A percentile compares a stretch with the other conserved stretches of the same genome.
Evolutionary conservation across 1,140 invertebrate genomes (phyloP).

Genomic region (Drosophila kurseongensis): DNA sequence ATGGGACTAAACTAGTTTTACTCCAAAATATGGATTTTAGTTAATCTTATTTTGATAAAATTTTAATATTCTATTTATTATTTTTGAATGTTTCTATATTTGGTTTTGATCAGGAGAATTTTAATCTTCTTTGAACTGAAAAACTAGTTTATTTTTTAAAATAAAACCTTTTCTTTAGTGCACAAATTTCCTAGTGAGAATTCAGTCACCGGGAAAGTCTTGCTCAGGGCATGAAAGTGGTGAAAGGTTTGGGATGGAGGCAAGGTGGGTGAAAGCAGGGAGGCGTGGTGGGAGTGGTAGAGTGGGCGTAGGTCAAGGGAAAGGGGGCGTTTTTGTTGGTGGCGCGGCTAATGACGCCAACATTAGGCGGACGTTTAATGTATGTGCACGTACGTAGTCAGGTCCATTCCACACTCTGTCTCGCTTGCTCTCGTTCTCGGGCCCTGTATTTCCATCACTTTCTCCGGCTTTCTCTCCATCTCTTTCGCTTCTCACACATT

Average conservation of each 20-base stretch:
- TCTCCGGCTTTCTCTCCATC: constrained; percentile 1
- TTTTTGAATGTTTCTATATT: background rate
- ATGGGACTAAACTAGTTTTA: too few species aligned
- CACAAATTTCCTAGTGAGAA: constrained; percentile 19
- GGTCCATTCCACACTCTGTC: constrained; percentile 32
- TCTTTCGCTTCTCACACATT: background rate
- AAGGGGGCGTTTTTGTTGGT: constrained; percentile 18
- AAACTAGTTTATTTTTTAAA: constrained; percentile 7
- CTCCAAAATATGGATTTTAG: too few species aligned
- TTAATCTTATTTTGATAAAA: too few species aligned
- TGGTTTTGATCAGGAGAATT: too few species aligned
- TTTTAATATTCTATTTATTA: too few species aligned
- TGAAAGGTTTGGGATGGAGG: background rate
- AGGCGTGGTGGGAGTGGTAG: background rate
- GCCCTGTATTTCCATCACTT: constrained; percentile 3
- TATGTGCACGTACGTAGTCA: constrained; percentile 62
- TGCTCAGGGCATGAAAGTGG: constrained; percentile 22
- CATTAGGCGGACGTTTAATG: constrained; percentile 58
- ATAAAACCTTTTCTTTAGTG: constrained; percentile 1
- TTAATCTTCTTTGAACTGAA: background rate
- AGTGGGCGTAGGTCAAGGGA: constrained; percentile 9
- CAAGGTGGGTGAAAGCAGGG: background rate
- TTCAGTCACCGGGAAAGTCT: constrained; percentile 28
- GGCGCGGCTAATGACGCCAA: constrained; percentile 62
- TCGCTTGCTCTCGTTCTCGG: background rate